phyloP scores from a whole-genome alignment of 1,140 invertebrate species.

The Meloidogyne hapla region DNA sequence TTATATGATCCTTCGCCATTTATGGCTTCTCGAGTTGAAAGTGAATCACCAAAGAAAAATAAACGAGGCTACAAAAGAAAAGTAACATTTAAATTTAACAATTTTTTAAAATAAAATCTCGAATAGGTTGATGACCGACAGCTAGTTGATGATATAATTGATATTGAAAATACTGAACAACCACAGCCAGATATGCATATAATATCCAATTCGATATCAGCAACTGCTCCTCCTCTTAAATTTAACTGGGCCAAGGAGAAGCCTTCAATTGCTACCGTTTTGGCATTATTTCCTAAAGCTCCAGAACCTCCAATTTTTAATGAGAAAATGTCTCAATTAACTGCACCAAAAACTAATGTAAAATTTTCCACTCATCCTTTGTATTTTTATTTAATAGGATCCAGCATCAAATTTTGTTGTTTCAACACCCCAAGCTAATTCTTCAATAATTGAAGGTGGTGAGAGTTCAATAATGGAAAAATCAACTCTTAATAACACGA shows the following conservation, averaged over 20 bases:
- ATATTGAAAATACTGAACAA: not conserved
- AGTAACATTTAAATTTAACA: not conserved
- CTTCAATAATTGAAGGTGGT: too few species aligned
- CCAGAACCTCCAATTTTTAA: not conserved
- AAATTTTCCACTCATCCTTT: too few species aligned
- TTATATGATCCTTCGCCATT: not conserved
- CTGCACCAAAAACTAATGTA: not conserved
- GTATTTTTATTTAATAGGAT: too few species aligned
- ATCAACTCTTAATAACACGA: too few species aligned
- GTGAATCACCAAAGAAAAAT: conserved; percentile 3
- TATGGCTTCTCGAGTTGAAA: not conserved
- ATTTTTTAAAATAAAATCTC: not conserved
- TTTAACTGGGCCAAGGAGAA: not conserved
- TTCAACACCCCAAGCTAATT: too few species aligned
- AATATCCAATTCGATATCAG: not conserved
- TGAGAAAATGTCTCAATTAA: not conserved
- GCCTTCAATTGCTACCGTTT: not conserved
- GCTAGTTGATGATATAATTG: not conserved
- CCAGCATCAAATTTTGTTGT: too few species aligned
- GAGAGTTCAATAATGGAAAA: too few species aligned
- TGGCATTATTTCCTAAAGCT: not conserved
- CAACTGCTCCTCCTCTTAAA: not conserved
- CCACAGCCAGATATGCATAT: not conserved
- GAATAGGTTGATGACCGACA: not conserved
- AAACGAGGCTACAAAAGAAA: not conserved